These are phyloP conservation scores for Ibidorhyncha struthersii DNA, from an alignment of 2,113 vertebrate species.

Conservation along the genomic window DNA sequence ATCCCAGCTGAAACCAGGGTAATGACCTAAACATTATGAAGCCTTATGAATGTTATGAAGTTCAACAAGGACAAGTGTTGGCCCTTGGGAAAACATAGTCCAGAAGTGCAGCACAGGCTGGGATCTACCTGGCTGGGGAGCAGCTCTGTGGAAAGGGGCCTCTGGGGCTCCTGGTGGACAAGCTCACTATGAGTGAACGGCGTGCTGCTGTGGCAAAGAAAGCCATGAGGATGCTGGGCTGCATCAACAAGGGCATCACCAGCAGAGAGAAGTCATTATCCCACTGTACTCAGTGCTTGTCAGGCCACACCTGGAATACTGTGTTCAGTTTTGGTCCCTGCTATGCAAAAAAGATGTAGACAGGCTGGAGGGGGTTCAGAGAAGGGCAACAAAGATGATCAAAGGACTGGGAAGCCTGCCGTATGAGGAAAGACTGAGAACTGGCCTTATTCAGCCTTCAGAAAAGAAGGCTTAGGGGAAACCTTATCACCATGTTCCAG, in stretches of 20 bases:
- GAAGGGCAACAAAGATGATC: not conserved
- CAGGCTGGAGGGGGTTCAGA: not conserved
- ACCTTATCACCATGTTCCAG: not conserved
- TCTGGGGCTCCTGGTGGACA: not conserved
- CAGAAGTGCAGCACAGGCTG: no score
- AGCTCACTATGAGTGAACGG: not conserved
- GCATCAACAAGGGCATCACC: not conserved
- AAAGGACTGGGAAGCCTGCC: not conserved
- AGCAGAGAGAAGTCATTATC: not conserved
- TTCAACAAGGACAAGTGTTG: not conserved
- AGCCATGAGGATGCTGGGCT: not conserved
- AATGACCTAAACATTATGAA: not conserved
- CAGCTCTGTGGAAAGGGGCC: not conserved
- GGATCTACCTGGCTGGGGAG: not conserved
- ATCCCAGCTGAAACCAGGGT: not conserved
- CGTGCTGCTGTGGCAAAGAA: not conserved
- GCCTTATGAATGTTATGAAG: not conserved
- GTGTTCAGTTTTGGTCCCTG: not conserved
- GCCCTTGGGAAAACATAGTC: not conserved
- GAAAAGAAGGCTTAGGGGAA: not conserved
- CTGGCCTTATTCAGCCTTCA: not conserved
- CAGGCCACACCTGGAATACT: not conserved
- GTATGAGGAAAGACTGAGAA: not conserved
- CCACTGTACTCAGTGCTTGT: not conserved
- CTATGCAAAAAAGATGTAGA: not conserved